These are phyloP conservation scores for Cephus sareptanus DNA, from an alignment of 2,888 invertebrate genomes.

Conservation along the genomic window DNA sequence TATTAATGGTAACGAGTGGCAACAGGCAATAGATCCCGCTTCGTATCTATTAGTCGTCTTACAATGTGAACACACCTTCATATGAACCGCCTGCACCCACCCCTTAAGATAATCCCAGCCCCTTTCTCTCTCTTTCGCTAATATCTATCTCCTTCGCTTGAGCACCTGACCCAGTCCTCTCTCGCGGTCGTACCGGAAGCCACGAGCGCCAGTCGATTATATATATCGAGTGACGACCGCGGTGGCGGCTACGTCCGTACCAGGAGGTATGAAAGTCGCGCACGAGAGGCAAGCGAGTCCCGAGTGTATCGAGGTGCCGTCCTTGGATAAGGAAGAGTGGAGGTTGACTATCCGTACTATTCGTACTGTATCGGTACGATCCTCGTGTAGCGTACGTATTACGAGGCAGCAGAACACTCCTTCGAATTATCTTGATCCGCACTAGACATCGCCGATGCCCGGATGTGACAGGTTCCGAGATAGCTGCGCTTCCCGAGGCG, in stretches of 20 bases:
- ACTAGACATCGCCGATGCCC: background rate
- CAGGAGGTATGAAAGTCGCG: background rate
- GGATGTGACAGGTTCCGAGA: background rate
- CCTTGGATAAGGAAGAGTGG: background rate
- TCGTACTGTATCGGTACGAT: background rate
- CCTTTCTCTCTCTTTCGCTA: background rate
- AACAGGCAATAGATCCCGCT: background rate
- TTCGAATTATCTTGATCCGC: background rate
- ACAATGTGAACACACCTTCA: background rate
- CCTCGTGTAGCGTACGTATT: background rate
- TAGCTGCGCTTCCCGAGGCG: background rate
- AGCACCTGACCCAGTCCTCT: background rate
- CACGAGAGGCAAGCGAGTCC: background rate
- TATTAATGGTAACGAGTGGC: background rate
- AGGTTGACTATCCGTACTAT: background rate
- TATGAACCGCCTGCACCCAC: background rate
- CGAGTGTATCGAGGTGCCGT: background rate
- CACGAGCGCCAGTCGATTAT: background rate
- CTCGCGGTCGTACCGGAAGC: background rate
- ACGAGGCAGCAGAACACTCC: background rate
- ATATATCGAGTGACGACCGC: background rate
- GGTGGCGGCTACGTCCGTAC: background rate
- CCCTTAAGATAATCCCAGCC: background rate
- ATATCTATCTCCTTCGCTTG: background rate
- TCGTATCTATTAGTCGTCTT: background rate